These are phyloP conservation scores for Sigmodon hispidus DNA, from an alignment of 2,113 vertebrate genomes.

Conservation along the genomic window DNA sequence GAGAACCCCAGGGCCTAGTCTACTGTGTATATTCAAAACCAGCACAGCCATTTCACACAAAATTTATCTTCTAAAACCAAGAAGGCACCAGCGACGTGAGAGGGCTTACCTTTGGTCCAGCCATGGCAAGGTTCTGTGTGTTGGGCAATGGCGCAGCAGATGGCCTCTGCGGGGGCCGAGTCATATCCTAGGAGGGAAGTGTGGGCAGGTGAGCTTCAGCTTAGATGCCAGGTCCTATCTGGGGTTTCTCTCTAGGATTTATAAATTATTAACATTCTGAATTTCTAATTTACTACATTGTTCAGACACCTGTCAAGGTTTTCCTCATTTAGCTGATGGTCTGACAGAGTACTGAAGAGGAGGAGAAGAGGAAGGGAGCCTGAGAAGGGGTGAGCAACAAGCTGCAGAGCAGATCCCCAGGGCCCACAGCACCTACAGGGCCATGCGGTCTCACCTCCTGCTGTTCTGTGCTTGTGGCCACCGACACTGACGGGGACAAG, in stretches of 20 bases:
- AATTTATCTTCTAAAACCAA: neutral
- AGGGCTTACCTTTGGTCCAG: slow-evolving; percentile 92
- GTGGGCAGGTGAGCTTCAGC: neutral
- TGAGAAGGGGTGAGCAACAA: neutral
- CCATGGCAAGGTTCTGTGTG: slow-evolving; percentile 88
- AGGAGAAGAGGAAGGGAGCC: neutral
- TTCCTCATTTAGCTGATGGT: slow-evolving; percentile 42
- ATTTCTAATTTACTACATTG: slow-evolving; percentile 49
- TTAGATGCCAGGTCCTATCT: neutral
- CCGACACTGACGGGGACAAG: slow-evolving; percentile 84
- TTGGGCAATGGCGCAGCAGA: slow-evolving; percentile 87
- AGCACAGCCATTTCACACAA: neutral
- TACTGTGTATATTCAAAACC: neutral
- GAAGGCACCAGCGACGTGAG: neutral
- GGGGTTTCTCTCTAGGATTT: neutral
- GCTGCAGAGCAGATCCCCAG: neutral
- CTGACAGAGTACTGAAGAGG: slow-evolving; percentile 62
- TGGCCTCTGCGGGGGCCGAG: slow-evolving; percentile 84
- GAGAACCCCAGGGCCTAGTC: neutral
- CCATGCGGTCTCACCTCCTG: slow-evolving; percentile 86
- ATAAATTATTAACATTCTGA: neutral
- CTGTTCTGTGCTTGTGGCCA: slow-evolving; percentile 85
- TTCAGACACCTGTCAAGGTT: slow-evolving; percentile 60
- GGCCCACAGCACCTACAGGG: neutral
- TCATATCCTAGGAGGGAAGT: slow-evolving; percentile 88